Percentiles rank a stretch among this genome's conserved stretches.
These are phyloP conservation scores for Takifugu flavidus DNA, from an alignment of 2,113 vertebrate genomes.

Conservation along the genomic window DNA sequence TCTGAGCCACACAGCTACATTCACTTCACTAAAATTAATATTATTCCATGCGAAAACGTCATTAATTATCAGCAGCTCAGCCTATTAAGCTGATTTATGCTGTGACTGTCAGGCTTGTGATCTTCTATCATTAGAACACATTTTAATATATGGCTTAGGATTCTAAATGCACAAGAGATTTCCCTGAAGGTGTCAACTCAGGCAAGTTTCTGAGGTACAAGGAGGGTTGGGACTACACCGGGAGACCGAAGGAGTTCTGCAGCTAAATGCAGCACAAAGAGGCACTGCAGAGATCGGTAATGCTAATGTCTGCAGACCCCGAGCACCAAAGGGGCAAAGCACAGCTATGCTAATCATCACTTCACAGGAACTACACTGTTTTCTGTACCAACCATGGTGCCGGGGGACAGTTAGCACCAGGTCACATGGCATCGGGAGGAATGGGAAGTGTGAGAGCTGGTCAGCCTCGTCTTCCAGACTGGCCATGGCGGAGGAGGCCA, in stretches of 20 bases:
- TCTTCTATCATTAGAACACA: slow-evolving; percentile 10
- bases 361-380: slow-evolving; percentile 18
- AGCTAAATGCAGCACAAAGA: slow-evolving; percentile 19
- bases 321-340: slow-evolving; percentile 35
- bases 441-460: slow-evolving; percentile 84
- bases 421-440: slow-evolving; percentile 80
- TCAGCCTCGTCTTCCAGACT: slow-evolving; percentile 85
- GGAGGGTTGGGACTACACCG: slow-evolving; percentile 15
- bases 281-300: slow-evolving; percentile 22
- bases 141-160: slow-evolving; percentile 16
- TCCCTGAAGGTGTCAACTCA: slow-evolving; percentile 25
- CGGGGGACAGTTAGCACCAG: slow-evolving; percentile 81
- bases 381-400: slow-evolving; percentile 86
- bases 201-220: slow-evolving; percentile 16
- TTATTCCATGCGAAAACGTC: slow-evolving; percentile 10
- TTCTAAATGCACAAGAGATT: slow-evolving; percentile 23
- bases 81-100: background rate
- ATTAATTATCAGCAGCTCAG: slow-evolving; percentile 13
- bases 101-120: slow-evolving; percentile 9
- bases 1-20: slow-evolving; percentile 17
- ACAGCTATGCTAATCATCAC: slow-evolving; percentile 40
- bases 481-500: slow-evolving; percentile 86
- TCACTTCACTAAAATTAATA: slow-evolving; percentile 25
- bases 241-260: slow-evolving; percentile 23
- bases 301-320: slow-evolving; percentile 28